Percentiles rank a stretch among this genome's conserved stretches.
phyloP scores from a whole-genome alignment of 1,140 invertebrate genomes.

The Hyles vespertilio region DNA sequence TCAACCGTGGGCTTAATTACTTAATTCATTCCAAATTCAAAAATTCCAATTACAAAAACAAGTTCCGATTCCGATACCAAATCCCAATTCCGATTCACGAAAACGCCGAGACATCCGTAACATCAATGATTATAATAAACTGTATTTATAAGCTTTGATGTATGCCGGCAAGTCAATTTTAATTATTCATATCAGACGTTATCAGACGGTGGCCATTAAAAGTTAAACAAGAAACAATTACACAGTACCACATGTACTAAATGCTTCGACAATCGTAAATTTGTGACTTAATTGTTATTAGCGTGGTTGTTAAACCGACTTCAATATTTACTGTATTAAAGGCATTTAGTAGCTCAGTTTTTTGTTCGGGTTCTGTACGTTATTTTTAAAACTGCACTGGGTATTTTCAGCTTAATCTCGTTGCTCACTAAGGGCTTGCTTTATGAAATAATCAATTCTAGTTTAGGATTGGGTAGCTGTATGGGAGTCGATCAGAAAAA shows the following conservation, averaged over 20 bases:
- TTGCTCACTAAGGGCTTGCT: no score
- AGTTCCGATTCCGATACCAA: no score
- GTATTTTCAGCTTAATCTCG: no score
- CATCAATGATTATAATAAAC: neutral
- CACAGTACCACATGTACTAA: constrained; percentile 2
- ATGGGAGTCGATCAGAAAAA: no score
- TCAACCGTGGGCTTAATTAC: no score
- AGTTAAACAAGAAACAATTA: constrained; percentile 7
- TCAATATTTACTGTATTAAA: constrained; percentile 3
- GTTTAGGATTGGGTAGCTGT: no score
- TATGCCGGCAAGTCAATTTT: constrained; percentile 1
- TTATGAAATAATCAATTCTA: no score
- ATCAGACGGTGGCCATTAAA: constrained; percentile 3
- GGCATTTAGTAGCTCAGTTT: no score
- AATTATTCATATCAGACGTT: constrained; percentile 1
- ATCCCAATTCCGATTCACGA: neutral
- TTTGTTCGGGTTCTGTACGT: no score
- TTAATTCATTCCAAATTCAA: no score
- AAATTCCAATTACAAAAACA: no score
- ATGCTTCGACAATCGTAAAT: constrained; percentile 6
- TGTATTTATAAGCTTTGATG: neutral
- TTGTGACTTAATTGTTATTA: constrained; percentile 4
- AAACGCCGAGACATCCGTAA: neutral
- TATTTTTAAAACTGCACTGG: no score
- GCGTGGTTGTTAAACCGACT: constrained; percentile 7